Conservation (phyloP, 2,888 invertebrate species). For the Thymelicus sylvestris region DNA sequence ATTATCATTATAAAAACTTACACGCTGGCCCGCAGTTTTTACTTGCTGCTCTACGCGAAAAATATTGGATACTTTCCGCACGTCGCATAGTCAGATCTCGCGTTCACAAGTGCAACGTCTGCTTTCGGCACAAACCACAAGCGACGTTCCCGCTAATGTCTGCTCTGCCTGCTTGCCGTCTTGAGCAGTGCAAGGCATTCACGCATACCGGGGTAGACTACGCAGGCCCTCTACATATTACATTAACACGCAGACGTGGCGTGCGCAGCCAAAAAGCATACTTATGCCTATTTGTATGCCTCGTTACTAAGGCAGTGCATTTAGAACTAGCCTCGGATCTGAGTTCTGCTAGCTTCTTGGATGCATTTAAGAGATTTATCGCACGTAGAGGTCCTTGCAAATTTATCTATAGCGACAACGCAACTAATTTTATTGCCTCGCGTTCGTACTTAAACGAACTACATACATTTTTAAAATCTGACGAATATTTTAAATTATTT, state of each 20-base stretch:
- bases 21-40: not conserved
- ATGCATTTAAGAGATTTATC: slow-evolving; percentile 29
- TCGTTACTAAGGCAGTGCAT: slow-evolving; percentile 19
- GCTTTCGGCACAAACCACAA: slow-evolving; percentile 19
- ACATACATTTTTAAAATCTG: not conserved
- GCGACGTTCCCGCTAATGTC: slow-evolving; percentile 33
- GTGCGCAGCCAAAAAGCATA: slow-evolving; percentile 30
- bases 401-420: slow-evolving; percentile 2
- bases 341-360: slow-evolving; percentile 19
- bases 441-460: slow-evolving; percentile 23
- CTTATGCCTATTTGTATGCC: slow-evolving; percentile 28
- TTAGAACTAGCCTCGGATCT: slow-evolving; percentile 26
- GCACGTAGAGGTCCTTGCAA: not conserved
- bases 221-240: slow-evolving; percentile 28
- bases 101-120: not conserved
- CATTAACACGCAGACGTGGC: slow-evolving; percentile 18
- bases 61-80: slow-evolving; percentile 1
- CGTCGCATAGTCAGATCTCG: not conserved
- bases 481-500: no score
- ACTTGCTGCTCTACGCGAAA: not conserved
- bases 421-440: slow-evolving; percentile 22
- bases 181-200: slow-evolving; percentile 29
- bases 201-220: slow-evolving; percentile 29
- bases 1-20: not conserved
- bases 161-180: slow-evolving; percentile 25